Conservation (phyloP, 92 coral and sea anemone genomes). For the Epizoanthus stellaris region DNA sequence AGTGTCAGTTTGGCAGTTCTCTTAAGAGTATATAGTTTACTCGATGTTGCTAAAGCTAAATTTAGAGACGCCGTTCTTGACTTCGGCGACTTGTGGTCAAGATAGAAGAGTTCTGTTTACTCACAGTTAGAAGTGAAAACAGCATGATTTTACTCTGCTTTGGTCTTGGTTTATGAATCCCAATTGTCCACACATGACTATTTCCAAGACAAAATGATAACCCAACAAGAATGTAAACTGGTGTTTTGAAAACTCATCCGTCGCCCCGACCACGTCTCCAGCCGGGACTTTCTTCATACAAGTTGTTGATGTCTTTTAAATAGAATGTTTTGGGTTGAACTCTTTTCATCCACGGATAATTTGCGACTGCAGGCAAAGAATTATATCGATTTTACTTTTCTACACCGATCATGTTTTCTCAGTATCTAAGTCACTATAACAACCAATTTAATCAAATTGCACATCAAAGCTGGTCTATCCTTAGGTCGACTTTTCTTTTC, state of each 20-base stretch:
- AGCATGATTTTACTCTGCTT: conserved; percentile 15
- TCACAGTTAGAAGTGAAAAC: conserved; percentile 11
- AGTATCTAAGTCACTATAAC: conserved; percentile 31
- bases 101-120: background rate
- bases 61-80: background rate
- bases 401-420: conserved; percentile 20
- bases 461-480: background rate
- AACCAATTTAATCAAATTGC: conserved; percentile 6
- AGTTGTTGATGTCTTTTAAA: conserved; percentile 28
- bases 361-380: conserved; percentile 19
- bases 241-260: conserved; percentile 28
- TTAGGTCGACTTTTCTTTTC: background rate
- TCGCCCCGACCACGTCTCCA: conserved; percentile 24
- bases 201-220: conserved; percentile 21
- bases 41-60: background rate
- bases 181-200: conserved; percentile 2
- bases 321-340: conserved; percentile 24
- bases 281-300: background rate
- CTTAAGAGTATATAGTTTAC: background rate
- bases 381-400: background rate
- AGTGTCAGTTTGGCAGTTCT: background rate
- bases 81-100: background rate
- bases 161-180: conserved; percentile 13
- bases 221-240: conserved; percentile 18
- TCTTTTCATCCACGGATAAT: background rate